Conservation (phyloP, 1,140 invertebrate species). For the Drosophila grimshawi region DNA sequence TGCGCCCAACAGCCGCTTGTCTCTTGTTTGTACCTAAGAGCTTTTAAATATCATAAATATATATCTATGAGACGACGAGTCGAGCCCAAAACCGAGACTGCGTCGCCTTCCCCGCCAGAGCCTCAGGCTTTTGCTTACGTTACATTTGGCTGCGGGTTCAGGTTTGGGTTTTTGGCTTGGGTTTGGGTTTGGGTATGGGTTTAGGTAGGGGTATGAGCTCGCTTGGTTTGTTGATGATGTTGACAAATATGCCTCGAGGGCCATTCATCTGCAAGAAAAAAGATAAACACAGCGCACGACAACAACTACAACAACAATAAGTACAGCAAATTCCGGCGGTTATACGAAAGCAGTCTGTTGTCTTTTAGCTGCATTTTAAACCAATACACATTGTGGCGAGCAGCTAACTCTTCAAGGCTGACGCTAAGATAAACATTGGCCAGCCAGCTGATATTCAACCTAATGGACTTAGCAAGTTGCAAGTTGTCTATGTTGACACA, state of each 20-base stretch:
- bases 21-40: slow-evolving; percentile 83
- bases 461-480: not conserved
- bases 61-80: slow-evolving; percentile 63
- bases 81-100: slow-evolving; percentile 16
- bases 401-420: slow-evolving; percentile 9
- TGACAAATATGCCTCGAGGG: slow-evolving; percentile 76
- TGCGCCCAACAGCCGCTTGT: slow-evolving; percentile 54
- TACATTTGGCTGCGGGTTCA: slow-evolving; percentile 36
- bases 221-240: slow-evolving; percentile 62
- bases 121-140: slow-evolving; percentile 19
- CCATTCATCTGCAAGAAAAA: slow-evolving; percentile 61
- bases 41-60: slow-evolving; percentile 84
- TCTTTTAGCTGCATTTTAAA: slow-evolving; percentile 32
- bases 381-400: slow-evolving; percentile 9
- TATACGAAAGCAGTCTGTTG: slow-evolving; percentile 22
- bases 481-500: too few relatives aligned
- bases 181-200: slow-evolving; percentile 14
- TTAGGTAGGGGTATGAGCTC: slow-evolving; percentile 16
- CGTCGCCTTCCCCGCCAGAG: not conserved
- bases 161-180: slow-evolving; percentile 13
- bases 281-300: slow-evolving; percentile 28
- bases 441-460: not conserved
- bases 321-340: slow-evolving; percentile 22
- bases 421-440: not conserved
- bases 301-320: slow-evolving; percentile 11